Evolutionary conservation across 2,888 invertebrate genomes (phyloP).

Genomic region (Synergus umbraculus): DNA sequence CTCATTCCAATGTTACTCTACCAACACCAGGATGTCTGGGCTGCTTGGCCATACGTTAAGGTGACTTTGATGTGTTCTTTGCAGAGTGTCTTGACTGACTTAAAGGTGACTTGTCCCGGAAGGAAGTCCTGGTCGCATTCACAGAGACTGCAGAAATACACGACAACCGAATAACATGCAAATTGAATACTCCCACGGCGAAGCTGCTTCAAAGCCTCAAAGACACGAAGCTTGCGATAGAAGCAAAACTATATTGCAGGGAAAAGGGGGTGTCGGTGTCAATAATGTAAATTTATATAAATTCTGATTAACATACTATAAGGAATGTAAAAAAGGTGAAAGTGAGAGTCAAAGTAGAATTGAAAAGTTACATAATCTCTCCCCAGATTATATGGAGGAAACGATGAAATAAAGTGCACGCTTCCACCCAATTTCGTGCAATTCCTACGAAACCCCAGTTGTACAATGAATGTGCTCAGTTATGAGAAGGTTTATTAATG

Average conservation of each 20-base stretch:
- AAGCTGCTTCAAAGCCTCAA: constrained; percentile 49
- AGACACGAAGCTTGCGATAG: constrained; percentile 42
- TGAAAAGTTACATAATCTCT: no score
- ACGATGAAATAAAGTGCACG: background rate
- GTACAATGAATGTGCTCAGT: constrained; percentile 1
- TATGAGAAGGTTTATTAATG: constrained; percentile 34
- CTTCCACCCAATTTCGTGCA: background rate
- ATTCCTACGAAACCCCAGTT: background rate
- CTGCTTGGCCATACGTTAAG: constrained; percentile 16
- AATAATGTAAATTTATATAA: background rate
- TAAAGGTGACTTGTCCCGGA: constrained; percentile 49
- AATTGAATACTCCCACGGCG: constrained; percentile 64
- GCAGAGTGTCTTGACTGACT: constrained; percentile 45
- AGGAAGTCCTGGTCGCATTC: constrained; percentile 50
- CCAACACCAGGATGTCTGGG: background rate
- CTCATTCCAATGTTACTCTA: constrained; percentile 12
- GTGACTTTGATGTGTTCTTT: constrained; percentile 44
- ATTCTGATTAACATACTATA: no score
- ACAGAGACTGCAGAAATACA: constrained; percentile 57
- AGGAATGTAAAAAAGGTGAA: background rate
- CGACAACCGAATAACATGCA: constrained; percentile 68
- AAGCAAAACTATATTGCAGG: background rate
- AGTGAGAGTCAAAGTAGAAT: no score
- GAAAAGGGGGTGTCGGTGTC: background rate
- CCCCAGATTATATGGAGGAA: no score